Percentiles rank a stretch among this genome's conserved stretches.
Evolutionary conservation across 2,888 invertebrate genomes (phyloP).

Genomic region (Diachrysia chrysitis): DNA sequence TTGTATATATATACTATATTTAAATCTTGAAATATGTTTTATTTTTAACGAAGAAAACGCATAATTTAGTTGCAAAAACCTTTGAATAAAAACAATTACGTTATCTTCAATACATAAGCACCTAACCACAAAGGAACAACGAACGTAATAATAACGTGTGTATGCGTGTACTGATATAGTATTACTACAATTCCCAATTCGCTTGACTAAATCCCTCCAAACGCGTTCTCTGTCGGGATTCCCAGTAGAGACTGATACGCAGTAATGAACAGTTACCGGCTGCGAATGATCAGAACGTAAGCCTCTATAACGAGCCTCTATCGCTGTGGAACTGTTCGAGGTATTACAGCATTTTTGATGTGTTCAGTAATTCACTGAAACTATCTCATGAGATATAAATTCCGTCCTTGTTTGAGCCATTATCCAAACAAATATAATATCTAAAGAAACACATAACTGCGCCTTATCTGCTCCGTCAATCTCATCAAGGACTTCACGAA

Average conservation of each 20-base stretch:
- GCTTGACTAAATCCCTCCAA: conserved; percentile 24
- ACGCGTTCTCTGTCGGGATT: conserved; percentile 5
- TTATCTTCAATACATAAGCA: background rate
- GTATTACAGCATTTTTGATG: conserved; percentile 5
- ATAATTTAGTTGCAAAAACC: too few relatives aligned
- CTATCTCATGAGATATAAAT: conserved; percentile 9
- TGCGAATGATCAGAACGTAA: conserved; percentile 19
- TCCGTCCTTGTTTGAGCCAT: conserved; percentile 22
- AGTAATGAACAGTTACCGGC: conserved; percentile 31
- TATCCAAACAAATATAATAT: conserved; percentile 34
- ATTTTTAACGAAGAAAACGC: too few relatives aligned
- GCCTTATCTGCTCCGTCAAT: conserved; percentile 39
- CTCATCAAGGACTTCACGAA: conserved; percentile 24
- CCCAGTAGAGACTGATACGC: conserved; percentile 9
- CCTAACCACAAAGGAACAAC: background rate
- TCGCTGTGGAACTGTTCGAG: conserved; percentile 1
- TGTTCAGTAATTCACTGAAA: conserved; percentile 8
- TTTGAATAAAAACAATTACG: too few relatives aligned
- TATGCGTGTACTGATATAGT: background rate
- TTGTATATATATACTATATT: too few relatives aligned
- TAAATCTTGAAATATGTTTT: too few relatives aligned
- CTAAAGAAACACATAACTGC: conserved; percentile 26
- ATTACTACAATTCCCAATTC: conserved; percentile 15
- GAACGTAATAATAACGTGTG: background rate
- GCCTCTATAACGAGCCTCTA: conserved; percentile 14